Base-by-base conservation (phyloP, 2,888 invertebrate species). In the Cecidostiba fungosa region DNA sequence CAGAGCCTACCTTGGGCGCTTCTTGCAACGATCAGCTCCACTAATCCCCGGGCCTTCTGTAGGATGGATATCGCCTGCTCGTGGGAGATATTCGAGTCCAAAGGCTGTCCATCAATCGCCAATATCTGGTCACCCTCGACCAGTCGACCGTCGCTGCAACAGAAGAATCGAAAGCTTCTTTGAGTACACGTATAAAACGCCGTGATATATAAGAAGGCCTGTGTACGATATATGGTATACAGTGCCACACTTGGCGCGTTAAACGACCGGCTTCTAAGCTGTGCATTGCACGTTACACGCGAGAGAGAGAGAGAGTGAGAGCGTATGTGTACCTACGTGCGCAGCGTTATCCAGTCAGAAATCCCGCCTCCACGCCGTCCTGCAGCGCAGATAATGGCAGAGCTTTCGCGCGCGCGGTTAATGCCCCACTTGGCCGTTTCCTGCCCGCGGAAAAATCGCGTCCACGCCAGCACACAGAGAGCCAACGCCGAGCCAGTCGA, bases 81-180 rank as follows among this genome's bases (percentile, higher is more conserved):
- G 92, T 97, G 97, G 88, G 97, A 97, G 94, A 97, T 96, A 93
- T 96, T 96, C 74, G 96, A 95, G 92, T 97, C 96, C 91, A 96
- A 94, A 90, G 96, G 95, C 92, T 96, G 96, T 90, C 96, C 96
- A 94, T 98, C 97, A 91, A 98, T 96, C 88, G 97, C 96, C 91
- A 97, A 94, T 92, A 98, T 96, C 92, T 97, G 97, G 94, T 98
- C 98, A 92, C 97, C 97, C 91, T 97, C 97, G 90, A 95, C 95
- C 88, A 96, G 94, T 86, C 95, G 94, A 89, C 96, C 96, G 94
- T 96, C 96, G 93, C 96, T 96, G 94, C 14, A 73, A 87, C 74
- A 87, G 12, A 77, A 10, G 76, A 92, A 93, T 69, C 3, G 14
- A 76, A 16, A 59, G 54, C 1, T 8, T 23, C 74, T 29, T 59